Evolutionary conservation across 2,113 vertebrate species (phyloP), one percentile per base, ranked within the genome.

Genomic region (Ifrita kowaldi): DNA sequence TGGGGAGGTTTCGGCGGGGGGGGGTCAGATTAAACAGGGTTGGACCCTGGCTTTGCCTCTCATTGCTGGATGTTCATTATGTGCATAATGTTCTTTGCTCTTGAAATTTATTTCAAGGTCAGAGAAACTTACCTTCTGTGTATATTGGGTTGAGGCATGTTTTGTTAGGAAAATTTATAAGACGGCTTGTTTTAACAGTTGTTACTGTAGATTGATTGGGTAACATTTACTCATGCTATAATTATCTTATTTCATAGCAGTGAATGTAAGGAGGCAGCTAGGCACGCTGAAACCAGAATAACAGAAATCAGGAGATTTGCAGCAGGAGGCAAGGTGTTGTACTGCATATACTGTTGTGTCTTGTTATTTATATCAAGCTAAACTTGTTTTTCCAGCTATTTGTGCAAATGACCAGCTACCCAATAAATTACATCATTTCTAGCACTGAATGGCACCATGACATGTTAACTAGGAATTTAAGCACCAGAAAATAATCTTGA

Each of bases 121-220:
- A 88, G 84, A 95, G 92, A 92, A 63, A 84, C 75, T 60, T 83
- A 65, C 57, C 44, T 76, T 80, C 64, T 75, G 85, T 89, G 63
- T 94, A 56, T 75, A 53, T 89, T 93, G 84, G 96, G 93, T 64
- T 69, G 57, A 79, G 42, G 33, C 42, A 83, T 94, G 84, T 92
- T 96, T 92, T 95, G 87, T 83, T 94, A 94, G 77, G 41, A 91
- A 92, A 89, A 91, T 95, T 96, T 95, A 95, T 95, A 93, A 94
- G 94, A 95, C 50, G 77, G 37, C 24, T 92, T 95, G 94, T 95
- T 95, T 97, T 92, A 97, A 96, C 95, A 97, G 96, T 97, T 96
- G 94, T 95, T 92, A 80, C 39, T 23, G 77, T 76, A 89, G 90
- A 91, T 89, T 91, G 89, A 95, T 81, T 95, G 92, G 79, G 41